Conservation (phyloP, 2,113 vertebrate genomes). For the Oriolus oriolus region DNA sequence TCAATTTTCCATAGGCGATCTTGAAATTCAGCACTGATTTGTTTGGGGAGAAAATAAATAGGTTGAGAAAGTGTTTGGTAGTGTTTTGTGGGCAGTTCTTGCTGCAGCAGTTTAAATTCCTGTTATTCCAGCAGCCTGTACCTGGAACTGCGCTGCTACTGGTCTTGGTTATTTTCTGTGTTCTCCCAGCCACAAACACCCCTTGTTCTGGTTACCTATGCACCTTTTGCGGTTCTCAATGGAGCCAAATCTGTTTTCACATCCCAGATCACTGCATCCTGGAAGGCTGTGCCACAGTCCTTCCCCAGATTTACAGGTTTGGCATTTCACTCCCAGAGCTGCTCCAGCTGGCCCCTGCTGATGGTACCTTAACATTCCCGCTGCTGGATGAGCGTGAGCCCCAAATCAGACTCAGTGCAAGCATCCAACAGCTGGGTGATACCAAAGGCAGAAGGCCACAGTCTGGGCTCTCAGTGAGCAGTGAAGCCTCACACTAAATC, state of each 20-base stretch:
- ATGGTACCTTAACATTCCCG: constrained; percentile 13
- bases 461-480: background rate
- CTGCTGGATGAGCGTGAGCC: background rate
- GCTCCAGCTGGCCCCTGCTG: constrained; percentile 36
- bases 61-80: background rate
- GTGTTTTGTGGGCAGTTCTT: background rate
- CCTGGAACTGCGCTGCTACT: background rate
- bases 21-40: constrained; percentile 79
- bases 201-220: background rate
- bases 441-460: background rate
- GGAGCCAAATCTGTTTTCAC: background rate
- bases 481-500: constrained; percentile 32
- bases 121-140: background rate
- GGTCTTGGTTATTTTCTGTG: background rate
- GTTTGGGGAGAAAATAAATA: background rate
- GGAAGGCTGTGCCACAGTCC: background rate
- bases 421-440: constrained; percentile 21
- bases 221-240: background rate
- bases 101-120: background rate
- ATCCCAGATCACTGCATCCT: background rate
- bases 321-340: constrained; percentile 19
- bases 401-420: constrained; percentile 32
- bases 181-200: background rate
- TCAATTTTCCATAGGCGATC: constrained; percentile 86
- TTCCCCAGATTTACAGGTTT: background rate